Percentiles rank a stretch among this genome's conserved stretches.
Conservation (phyloP, 2,113 vertebrate genomes). For the Lophotis ruficrista region DNA sequence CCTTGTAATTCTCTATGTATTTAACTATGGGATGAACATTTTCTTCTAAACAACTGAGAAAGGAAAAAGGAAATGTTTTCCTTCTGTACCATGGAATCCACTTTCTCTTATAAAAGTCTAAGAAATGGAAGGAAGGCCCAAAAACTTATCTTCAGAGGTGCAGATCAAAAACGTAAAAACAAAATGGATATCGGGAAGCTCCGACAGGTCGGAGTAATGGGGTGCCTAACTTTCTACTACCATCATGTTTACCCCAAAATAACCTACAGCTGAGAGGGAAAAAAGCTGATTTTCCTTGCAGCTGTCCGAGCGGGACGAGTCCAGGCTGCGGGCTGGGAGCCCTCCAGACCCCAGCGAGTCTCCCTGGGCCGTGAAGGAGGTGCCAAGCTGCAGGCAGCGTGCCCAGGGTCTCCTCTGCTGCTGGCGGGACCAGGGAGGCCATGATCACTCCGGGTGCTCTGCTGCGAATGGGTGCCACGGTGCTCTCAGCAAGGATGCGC, state of each 20-base stretch:
- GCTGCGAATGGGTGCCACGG: fast-evolving
- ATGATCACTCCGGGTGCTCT: fast-evolving
- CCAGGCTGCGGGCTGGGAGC: fast-evolving
- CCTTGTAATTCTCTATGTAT: not conserved
- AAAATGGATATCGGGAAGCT: not conserved
- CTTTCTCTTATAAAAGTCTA: not conserved
- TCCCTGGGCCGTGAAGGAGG: not conserved
- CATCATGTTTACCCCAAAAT: not conserved
- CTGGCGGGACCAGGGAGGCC: not conserved
- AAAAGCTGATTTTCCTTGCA: not conserved
- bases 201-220: no score
- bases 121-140: not conserved
- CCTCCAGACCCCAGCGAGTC: fast-evolving
- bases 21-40: not conserved
- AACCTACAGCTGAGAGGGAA: fast-evolving
- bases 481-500: fast-evolving
- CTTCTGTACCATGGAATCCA: not conserved
- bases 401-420: not conserved
- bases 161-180: not conserved
- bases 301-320: fast-evolving
- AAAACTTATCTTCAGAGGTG: not conserved
- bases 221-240: not conserved
- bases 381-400: not conserved
- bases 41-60: not conserved
- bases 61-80: not conserved